Base-by-base conservation (phyloP, 2,113 vertebrate species). In the Holacanthus passer region DNA sequence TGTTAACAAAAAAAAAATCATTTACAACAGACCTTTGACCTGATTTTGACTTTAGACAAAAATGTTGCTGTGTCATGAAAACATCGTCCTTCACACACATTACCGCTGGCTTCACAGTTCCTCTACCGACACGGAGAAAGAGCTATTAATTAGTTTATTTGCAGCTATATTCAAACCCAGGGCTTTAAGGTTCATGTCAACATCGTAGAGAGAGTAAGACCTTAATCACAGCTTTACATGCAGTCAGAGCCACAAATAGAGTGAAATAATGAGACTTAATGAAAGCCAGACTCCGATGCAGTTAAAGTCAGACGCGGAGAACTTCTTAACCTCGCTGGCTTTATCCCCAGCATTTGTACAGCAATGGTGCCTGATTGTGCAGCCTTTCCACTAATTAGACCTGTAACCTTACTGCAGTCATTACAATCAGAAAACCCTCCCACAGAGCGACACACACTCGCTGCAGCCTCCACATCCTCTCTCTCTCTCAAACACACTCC, bases 331-430 rank as follows among this genome's bases (percentile, higher is more conserved):
- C 82, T 84, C 5, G 8, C n/a, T 45, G 74, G 87, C 55, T 88
- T 81, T 11, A 56, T 76, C 65, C 52, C 29, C 84, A 75, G 79
- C 69, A 65, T 80, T 82, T 77, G 47, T 78, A 70, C 76, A 73
- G 69, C 71, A 48, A 67, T 53, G 73, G 62, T 52, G 69, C 52
- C 74, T 80, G 74, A 90, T 83, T 90, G 71, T 82, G n/a, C 53
- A 76, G 62, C 64, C 48, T 55, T 31, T 84, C 71, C 62, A 41
- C 70, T 88, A 88, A 91, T 87, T 87, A 91, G 87, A 84, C 82
- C 77, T 77, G 73, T 88, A 79, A 87, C 92, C 87, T 90, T 31
- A 75, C 68, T 84, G 82, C 84, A 86, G 85, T 84, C 82, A 87
- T 77, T 85, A 79, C 83, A 85, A 90, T 90, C 86, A 91, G 83